phyloP scores from a whole-genome alignment of 2,797 vertebrate genomes.

The Micromesistius poutassou region DNA sequence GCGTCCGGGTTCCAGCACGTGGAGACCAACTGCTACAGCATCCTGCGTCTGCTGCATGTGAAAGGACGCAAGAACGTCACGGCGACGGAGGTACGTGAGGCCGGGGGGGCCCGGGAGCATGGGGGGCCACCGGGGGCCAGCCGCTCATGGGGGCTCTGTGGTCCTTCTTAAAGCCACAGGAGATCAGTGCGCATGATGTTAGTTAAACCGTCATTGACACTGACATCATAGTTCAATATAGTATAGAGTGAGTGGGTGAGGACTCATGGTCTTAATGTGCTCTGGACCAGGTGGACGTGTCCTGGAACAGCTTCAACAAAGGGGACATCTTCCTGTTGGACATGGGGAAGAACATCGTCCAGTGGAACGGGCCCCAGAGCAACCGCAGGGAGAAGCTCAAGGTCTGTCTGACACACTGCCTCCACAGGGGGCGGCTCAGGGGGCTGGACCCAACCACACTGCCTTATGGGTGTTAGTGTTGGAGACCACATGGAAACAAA shows the following conservation, averaged over 20 bases:
- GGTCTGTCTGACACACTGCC: constrained; percentile 3
- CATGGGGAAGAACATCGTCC: constrained; percentile 85
- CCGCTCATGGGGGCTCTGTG: no score
- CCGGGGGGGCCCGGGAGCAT: no score
- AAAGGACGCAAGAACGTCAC: constrained; percentile 85
- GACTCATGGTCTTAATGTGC: background rate
- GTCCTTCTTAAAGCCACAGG: no score
- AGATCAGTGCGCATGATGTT: no score
- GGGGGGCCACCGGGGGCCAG: no score
- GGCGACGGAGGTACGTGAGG: constrained; percentile 77
- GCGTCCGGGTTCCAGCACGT: constrained; percentile 87
- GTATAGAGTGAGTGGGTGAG: no score
- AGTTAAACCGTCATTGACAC: no score
- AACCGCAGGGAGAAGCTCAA: constrained; percentile 84
- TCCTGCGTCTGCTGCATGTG: constrained; percentile 82
- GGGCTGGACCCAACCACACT: no score
- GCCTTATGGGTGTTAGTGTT: background rate
- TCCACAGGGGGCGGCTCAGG: background rate
- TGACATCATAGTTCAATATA: no score
- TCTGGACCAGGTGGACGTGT: constrained; percentile 76
- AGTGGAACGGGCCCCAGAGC: constrained; percentile 89
- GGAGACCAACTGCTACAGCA: constrained; percentile 84
- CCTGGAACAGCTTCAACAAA: constrained; percentile 87
- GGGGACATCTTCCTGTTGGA: constrained; percentile 89
- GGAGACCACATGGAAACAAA: background rate